Evolutionary conservation across 2,113 vertebrate species (phyloP).

Genomic region (Odobenus rosmarus): DNA sequence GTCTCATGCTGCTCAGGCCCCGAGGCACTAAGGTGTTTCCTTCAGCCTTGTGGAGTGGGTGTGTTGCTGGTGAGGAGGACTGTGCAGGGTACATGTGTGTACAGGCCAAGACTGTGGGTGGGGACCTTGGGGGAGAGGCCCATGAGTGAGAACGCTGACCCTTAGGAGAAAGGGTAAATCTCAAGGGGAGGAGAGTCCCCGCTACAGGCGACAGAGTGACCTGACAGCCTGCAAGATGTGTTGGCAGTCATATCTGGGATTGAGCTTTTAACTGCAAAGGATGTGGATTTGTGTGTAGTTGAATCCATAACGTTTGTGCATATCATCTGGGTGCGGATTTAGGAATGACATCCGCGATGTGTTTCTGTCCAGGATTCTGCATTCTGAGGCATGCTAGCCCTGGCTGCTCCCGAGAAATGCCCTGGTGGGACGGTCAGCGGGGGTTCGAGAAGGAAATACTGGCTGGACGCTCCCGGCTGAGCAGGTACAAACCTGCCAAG

Average conservation of each 20-base stretch:
- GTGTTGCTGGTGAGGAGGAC: neutral
- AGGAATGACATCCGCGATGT: neutral
- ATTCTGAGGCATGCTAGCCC: neutral
- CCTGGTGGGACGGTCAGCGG: neutral
- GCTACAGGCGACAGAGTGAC: neutral
- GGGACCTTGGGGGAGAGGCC: neutral
- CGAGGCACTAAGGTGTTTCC: slow-evolving; percentile 27
- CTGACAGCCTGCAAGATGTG: neutral
- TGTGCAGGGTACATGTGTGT: neutral
- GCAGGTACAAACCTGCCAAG: slow-evolving; percentile 64
- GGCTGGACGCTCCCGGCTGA: neutral
- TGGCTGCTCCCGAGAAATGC: neutral
- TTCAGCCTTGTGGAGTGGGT: neutral
- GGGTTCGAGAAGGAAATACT: neutral
- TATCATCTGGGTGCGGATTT: neutral
- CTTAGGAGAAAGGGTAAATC: neutral
- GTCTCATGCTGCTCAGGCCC: neutral
- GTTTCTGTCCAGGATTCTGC: slow-evolving; percentile 5
- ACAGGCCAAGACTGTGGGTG: neutral
- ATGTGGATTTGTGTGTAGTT: neutral
- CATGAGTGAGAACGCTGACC: neutral
- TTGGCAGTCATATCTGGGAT: neutral
- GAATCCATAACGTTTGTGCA: neutral
- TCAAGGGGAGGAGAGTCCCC: neutral
- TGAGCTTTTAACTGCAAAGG: neutral